These are phyloP conservation scores for Trinectes maculatus DNA, from an alignment of 2,113 vertebrate genomes.

Conservation along the genomic window DNA sequence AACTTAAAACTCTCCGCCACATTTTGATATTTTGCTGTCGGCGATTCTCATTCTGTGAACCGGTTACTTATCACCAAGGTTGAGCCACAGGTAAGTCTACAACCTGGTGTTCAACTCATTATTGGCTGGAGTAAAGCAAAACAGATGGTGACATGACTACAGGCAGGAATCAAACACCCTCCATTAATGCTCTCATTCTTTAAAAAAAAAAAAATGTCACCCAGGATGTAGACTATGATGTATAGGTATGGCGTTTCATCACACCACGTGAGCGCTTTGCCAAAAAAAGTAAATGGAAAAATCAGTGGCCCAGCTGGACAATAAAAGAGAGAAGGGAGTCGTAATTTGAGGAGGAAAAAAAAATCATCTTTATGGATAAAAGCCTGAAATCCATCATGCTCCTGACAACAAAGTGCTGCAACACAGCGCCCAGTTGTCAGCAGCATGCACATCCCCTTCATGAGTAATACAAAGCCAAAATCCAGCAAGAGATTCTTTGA, in stretches of 20 bases:
- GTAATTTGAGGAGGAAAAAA: slow-evolving; percentile 9
- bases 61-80: not conserved
- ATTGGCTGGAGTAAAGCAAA: slow-evolving; percentile 7
- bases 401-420: slow-evolving; percentile 57
- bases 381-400: slow-evolving; percentile 50
- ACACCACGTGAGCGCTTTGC: not conserved
- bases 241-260: slow-evolving; percentile 20
- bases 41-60: not conserved
- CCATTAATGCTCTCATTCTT: too few species aligned
- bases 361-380: slow-evolving; percentile 45
- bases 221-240: slow-evolving; percentile 7
- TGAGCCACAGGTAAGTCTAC: slow-evolving; percentile 3
- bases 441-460: slow-evolving; percentile 44
- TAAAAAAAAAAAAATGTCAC: too few species aligned
- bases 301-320: slow-evolving; percentile 43
- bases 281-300: not conserved
- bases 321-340: slow-evolving; percentile 6
- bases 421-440: slow-evolving; percentile 50
- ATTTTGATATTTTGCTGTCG: slow-evolving; percentile 8
- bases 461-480: slow-evolving; percentile 59
- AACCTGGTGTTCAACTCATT: not conserved
- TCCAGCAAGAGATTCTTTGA: slow-evolving; percentile 47
- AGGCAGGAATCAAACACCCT: slow-evolving; percentile 2
- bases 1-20: not conserved
- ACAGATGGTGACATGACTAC: not conserved